Base-by-base conservation (phyloP, 2,113 vertebrate genomes). In the Engystomops pustulosus region DNA sequence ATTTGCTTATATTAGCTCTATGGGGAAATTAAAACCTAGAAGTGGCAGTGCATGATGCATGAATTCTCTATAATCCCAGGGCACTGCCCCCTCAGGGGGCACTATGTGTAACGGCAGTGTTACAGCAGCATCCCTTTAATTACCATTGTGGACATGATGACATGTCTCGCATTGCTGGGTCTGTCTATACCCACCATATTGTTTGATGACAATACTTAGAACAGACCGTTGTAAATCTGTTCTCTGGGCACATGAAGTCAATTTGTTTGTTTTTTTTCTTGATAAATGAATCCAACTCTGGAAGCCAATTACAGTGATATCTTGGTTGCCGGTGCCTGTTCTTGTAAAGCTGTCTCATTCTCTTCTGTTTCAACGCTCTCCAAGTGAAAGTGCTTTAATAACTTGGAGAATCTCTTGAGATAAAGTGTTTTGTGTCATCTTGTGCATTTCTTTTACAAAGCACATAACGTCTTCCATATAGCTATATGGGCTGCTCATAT, bases 371-470 rank as follows among this genome's bases (percentile, higher is more conserved):
- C 10, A 60, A 60, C 36, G 15, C 30, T n/a, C 27, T 72, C 67
- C 49, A 72, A 72, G 38, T 72, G 34, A 82, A 72, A 38, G 49
- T n/a, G 4, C 44, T 18, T 53, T 70, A 70, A 70, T 81, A 81
- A 70, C 44, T 79, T 55, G 65, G 20, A 81, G 45, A 69, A 70
- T 79, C 79, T 53, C 47, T 36, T 23, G 62, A 51, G 44, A 81
- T 23, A 38, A 41, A 45, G 36, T 27, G 62, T 53, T 47, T 10
- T 36, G 10, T 72, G 68, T 72, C 68, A 72, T 58, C n/a, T 71
- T 27, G 14, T 71, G 11, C 23, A 10, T 34, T 10, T 34, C 45
- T 82, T 58, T 60, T 58, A 58, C 80, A 82, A 72, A 58, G 36
- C 6, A 36, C 15, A 76, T 49, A 75, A 32, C 6, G 18, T 65